phyloP scores from a whole-genome alignment of 2,888 invertebrate species.

The Meiosimyza platycephala region DNA sequence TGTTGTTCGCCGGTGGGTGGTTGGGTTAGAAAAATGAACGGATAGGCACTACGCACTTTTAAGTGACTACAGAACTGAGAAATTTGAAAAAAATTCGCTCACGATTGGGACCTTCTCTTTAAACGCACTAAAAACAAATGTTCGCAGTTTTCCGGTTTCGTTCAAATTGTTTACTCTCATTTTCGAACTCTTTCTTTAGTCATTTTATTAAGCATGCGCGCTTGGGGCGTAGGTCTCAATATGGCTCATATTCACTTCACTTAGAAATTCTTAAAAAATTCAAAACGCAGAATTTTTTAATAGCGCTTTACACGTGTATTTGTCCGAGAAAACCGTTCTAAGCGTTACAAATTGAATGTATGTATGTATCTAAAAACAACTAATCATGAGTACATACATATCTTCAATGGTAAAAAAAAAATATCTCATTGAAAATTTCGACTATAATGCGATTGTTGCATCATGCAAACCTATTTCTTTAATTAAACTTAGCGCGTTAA shows the following conservation, averaged over 20 bases:
- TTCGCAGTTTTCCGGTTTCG: neutral
- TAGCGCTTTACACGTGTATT: slow-evolving; percentile 13
- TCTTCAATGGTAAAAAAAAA: too few species aligned
- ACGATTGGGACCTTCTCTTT: neutral
- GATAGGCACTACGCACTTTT: too few species aligned
- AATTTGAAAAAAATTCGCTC: neutral
- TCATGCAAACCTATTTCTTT: neutral
- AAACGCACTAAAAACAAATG: neutral
- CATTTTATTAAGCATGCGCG: neutral
- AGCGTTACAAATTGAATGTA: neutral
- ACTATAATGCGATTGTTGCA: slow-evolving; percentile 13
- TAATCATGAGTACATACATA: too few species aligned
- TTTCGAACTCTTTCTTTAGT: neutral
- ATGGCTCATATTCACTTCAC: neutral
- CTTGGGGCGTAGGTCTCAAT: neutral
- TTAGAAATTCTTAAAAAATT: neutral
- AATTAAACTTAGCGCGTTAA: neutral
- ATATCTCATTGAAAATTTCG: neutral
- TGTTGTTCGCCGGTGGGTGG: slow-evolving; percentile 4
- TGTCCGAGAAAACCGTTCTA: neutral
- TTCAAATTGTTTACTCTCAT: too few species aligned
- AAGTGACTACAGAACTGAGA: too few species aligned
- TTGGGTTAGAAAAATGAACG: neutral
- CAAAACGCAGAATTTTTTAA: neutral
- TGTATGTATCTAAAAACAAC: slow-evolving; percentile 1